Base-by-base conservation (phyloP, 2,797 vertebrate species). In the Tamandua tetradactyla region DNA sequence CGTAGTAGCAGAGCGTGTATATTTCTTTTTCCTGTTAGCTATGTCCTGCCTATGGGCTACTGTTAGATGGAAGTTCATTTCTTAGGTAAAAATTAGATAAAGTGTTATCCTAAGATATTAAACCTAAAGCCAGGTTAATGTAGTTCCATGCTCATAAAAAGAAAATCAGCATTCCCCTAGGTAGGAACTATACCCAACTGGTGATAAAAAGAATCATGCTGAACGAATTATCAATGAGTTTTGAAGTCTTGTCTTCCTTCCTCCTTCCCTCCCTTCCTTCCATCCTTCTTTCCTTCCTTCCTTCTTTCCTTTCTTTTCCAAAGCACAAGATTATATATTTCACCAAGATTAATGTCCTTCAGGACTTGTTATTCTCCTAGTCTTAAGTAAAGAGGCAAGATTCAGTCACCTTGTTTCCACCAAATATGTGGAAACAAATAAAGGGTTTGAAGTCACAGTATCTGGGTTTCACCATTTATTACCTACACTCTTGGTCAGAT, bases 1-100 rank as follows among this genome's bases (percentile, higher is more conserved):
- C 82, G 84, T 79, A 59, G 62, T 93, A 10, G 75, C 32, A 71
- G 40, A 5, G 11, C 75, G 52, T 69, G 89, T 86, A 12, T 69
- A 11, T 78, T 94, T 59, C 69, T 93, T 95, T 96, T 71, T 61
- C 32, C 71, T 94, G 6, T 93, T 69, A 64, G 42, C 37, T 49
- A 17, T 80, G 75, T 89, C 25, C 30, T 89, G 23, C 42, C 44
- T 72, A 3, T 75, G 42, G 57, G 1, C 64, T 59, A 64, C 84
- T 32, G 62, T 35, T 94, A 72, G 7, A 7, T 68, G 55, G n/a
- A 25, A 68, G 66, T 90, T 92, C 85, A 66, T 59, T 97, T 59
- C 75, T 87, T 80, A 30, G 2, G 11, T 94, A 10, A 82, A 92
- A 91, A 22, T 88, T 95, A 95, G 69, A 66, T 49, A 47, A 62